A percentile compares a stretch with the other conserved stretches of the same genome.
Conservation (phyloP, 2,888 invertebrate species). For the Actias luna region DNA sequence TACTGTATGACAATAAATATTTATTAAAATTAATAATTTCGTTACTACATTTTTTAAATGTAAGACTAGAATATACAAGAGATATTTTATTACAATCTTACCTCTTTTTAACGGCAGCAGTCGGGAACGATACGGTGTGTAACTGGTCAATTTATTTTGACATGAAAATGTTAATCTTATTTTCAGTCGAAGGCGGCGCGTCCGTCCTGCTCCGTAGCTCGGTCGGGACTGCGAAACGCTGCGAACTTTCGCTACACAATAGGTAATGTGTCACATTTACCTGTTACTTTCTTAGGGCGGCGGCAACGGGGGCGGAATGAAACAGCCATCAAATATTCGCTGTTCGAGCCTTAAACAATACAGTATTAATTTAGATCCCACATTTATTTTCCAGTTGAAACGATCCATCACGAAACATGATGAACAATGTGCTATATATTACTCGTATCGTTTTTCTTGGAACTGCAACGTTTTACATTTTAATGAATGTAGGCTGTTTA, state of each 20-base stretch:
- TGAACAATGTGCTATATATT: not conserved
- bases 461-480: not conserved
- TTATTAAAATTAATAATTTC: no score
- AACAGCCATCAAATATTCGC: not conserved
- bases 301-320: slow-evolving; percentile 19
- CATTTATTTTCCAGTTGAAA: not conserved
- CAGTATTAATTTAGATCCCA: not conserved
- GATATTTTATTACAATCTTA: not conserved
- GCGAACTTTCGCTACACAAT: not conserved
- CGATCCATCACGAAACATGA: not conserved
- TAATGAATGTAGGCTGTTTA: not conserved
- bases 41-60: no score
- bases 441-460: not conserved
- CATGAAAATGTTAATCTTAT: not conserved
- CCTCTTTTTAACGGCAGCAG: not conserved
- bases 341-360: not conserved
- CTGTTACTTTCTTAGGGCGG: slow-evolving; percentile 63
- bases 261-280: slow-evolving; percentile 49
- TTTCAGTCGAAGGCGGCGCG: not conserved
- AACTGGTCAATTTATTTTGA: not conserved
- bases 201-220: not conserved
- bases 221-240: not conserved
- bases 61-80: not conserved
- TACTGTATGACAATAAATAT: no score
- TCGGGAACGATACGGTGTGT: not conserved